phyloP scores from a whole-genome alignment of 1,140 invertebrate genomes.

The Diorhabda elongata region DNA sequence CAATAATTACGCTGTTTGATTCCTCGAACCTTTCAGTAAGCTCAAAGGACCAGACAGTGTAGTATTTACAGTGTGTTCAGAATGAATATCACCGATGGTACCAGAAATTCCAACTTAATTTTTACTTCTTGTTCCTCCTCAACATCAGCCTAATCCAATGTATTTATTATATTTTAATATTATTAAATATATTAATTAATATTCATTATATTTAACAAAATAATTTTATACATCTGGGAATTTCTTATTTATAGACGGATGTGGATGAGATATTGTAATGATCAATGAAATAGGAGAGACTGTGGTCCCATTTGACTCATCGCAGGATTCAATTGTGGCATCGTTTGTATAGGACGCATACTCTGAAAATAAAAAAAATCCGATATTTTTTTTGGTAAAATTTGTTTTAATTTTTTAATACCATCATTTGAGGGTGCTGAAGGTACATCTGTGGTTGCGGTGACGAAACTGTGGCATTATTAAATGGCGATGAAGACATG shows the following conservation, averaged over 20 bases:
- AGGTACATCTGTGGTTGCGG: constrained; percentile 27
- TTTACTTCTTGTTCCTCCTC: not conserved
- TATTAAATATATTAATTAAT: not conserved
- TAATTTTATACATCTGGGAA: constrained; percentile 3
- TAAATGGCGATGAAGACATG: constrained; percentile 34
- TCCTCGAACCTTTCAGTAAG: too few relatives aligned
- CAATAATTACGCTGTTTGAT: too few relatives aligned
- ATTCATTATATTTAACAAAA: constrained; percentile 3
- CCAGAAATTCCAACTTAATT: too few relatives aligned
- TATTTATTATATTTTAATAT: not conserved
- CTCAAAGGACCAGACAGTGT: too few relatives aligned
- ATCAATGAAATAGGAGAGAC: not conserved
- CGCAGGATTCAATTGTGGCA: not conserved
- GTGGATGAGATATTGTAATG: not conserved
- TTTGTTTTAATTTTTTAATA: constrained; percentile 18
- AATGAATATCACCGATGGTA: too few relatives aligned
- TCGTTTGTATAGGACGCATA: not conserved
- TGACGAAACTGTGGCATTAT: constrained; percentile 23
- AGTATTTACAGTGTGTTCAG: too few relatives aligned
- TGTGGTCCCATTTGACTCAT: constrained; percentile 1
- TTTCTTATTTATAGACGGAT: not conserved
- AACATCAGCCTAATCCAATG: not conserved
- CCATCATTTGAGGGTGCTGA: constrained; percentile 32
- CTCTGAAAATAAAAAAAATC: not conserved
- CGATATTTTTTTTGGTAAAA: not conserved